phyloP scores from a whole-genome alignment of 2,797 vertebrate species.

The Anguilla obscura region DNA sequence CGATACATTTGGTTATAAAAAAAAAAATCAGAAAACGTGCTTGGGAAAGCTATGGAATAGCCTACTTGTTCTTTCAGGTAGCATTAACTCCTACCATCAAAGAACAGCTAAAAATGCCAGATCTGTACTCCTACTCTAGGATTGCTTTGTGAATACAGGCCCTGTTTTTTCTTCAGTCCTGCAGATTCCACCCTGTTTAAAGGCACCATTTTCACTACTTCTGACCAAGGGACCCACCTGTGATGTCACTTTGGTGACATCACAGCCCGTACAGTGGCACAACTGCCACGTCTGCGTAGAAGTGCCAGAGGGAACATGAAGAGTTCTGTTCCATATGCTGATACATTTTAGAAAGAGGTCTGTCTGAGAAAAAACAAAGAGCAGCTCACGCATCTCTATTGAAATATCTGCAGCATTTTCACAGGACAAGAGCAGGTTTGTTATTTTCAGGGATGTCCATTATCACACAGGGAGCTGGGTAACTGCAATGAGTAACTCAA shows the following conservation, averaged over 20 bases:
- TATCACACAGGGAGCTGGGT: neutral
- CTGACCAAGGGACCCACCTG: neutral
- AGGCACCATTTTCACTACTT: neutral
- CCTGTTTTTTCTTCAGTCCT: neutral
- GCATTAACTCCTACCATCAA: neutral
- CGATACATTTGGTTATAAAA: neutral
- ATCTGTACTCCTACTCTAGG: neutral
- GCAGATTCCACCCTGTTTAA: too few relatives aligned
- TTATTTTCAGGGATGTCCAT: neutral
- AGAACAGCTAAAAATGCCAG: neutral
- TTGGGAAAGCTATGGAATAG: neutral
- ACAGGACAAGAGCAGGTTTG: too few relatives aligned
- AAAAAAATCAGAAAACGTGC: neutral
- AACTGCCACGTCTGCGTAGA: neutral
- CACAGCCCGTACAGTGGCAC: neutral
- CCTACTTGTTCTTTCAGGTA: neutral
- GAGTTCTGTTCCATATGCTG: neutral
- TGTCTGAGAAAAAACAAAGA: too few relatives aligned
- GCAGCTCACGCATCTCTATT: too few relatives aligned
- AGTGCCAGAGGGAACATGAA: neutral
- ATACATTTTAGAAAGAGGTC: neutral
- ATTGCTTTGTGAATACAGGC: too few relatives aligned
- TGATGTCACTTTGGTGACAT: neutral
- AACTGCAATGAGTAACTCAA: neutral
- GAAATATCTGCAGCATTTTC: too few relatives aligned